Percentiles rank a stretch among this genome's conserved stretches.
Evolutionary conservation across 2,888 invertebrate genomes (phyloP).

Genomic region (Formica aserva): DNA sequence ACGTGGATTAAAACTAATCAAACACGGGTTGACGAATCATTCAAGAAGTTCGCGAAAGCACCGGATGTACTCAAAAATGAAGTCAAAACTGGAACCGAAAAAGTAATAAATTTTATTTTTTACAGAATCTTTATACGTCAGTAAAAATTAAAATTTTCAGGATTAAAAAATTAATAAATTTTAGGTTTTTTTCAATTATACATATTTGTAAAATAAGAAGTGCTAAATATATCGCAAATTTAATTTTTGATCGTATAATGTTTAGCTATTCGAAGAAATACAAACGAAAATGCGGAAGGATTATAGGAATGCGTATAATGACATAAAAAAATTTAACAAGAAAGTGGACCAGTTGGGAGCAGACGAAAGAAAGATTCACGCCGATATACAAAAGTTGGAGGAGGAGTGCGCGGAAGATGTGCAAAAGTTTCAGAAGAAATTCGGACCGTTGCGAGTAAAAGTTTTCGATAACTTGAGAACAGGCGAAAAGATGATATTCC

Average conservation of each 20-base stretch:
- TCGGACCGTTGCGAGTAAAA: conserved; percentile 69
- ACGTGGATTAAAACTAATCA: conserved; percentile 70
- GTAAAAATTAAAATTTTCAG: neutral
- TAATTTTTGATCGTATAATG: neutral
- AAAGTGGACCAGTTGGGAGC: conserved; percentile 72
- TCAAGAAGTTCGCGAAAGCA: conserved; percentile 54
- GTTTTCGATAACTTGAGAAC: conserved; percentile 74
- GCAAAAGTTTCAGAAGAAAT: conserved; percentile 70
- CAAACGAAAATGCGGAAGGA: conserved; percentile 71
- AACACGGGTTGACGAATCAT: conserved; percentile 52
- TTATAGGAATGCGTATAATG: conserved; percentile 70
- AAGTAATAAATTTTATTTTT: conserved; percentile 60
- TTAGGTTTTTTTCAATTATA: neutral
- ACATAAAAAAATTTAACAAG: conserved; percentile 71
- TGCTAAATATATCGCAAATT: neutral
- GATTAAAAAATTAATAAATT: neutral
- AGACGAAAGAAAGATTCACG: conserved; percentile 71
- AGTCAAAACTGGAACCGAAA: conserved; percentile 55
- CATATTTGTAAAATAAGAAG: neutral
- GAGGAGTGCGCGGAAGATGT: conserved; percentile 54
- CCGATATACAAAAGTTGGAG: conserved; percentile 72
- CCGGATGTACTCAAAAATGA: conserved; percentile 31
- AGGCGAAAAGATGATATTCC: conserved; percentile 74
- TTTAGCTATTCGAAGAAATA: conserved; percentile 69
- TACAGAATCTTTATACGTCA: too few species aligned